Evolutionary conservation across 2,888 invertebrate genomes (phyloP).

Genomic region (Erebia aethiops): DNA sequence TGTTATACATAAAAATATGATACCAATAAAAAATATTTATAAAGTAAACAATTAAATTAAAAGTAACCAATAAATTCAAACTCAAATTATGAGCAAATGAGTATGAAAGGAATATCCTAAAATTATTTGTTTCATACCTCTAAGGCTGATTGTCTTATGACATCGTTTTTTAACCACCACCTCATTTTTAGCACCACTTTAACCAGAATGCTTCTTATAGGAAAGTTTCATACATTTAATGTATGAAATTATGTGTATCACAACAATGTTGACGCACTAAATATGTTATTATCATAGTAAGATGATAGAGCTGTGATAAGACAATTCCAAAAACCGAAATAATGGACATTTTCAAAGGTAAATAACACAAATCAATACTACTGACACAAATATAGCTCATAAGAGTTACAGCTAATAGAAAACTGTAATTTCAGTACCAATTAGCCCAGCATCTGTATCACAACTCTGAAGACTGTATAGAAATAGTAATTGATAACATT

Average conservation of each 20-base stretch:
- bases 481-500: conserved; percentile 53
- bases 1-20: too few species aligned
- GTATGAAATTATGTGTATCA: background rate
- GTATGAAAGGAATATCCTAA: too few species aligned
- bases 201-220: background rate
- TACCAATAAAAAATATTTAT: too few species aligned
- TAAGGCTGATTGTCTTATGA: background rate
- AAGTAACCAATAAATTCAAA: too few species aligned
- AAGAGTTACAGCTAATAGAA: background rate
- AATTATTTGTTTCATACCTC: background rate
- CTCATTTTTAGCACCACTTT: background rate
- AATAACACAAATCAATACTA: conserved; percentile 5
- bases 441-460: background rate
- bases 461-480: conserved; percentile 13
- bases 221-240: background rate
- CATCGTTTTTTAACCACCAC: too few species aligned
- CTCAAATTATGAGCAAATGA: too few species aligned
- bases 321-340: background rate
- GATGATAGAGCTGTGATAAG: background rate
- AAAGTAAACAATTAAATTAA: too few species aligned
- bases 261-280: background rate
- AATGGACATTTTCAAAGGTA: background rate
- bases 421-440: background rate
- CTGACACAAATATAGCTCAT: conserved; percentile 1
- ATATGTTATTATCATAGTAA: background rate